These are phyloP conservation scores for Bombylius discolor DNA, from an alignment of 2,888 invertebrate species.

Conservation along the genomic window DNA sequence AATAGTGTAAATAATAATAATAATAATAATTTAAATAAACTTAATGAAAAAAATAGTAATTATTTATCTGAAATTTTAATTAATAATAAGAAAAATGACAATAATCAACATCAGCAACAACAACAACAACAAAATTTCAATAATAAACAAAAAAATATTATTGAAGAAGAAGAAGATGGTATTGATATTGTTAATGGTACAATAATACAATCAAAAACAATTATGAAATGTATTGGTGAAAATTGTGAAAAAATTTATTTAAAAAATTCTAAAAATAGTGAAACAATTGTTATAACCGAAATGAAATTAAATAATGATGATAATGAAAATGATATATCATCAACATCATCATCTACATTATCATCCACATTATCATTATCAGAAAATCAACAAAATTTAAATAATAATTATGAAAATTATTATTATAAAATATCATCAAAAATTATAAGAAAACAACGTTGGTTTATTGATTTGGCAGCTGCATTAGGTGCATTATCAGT, in stretches of 20 bases:
- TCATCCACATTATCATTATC: not conserved
- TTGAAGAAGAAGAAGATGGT: not conserved
- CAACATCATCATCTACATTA: not conserved
- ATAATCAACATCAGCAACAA: too few species aligned
- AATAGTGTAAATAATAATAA: not conserved
- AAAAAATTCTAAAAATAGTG: constrained; percentile 26
- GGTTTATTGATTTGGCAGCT: constrained; percentile 34
- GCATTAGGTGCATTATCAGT: constrained; percentile 34
- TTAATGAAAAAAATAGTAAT: too few species aligned
- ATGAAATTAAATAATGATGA: constrained; percentile 22
- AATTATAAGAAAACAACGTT: constrained; percentile 21
- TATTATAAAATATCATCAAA: not conserved
- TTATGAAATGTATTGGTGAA: too few species aligned
- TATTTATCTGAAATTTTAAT: not conserved
- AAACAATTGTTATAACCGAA: constrained; percentile 28
- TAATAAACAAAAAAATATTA: constrained; percentile 3
- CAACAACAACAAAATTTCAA: not conserved
- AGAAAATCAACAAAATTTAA: not conserved
- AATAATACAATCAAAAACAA: too few species aligned
- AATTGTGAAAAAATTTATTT: constrained; percentile 16
- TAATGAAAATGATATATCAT: constrained; percentile 14
- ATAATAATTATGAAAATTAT: not conserved
- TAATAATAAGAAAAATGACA: too few species aligned
- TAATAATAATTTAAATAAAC: not conserved
- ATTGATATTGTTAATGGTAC: too few species aligned